A percentile compares a stretch with the other conserved stretches of the same genome.
Evolutionary conservation across 2,888 invertebrate species (phyloP).

Genomic region (Zele albiditarsus): DNA sequence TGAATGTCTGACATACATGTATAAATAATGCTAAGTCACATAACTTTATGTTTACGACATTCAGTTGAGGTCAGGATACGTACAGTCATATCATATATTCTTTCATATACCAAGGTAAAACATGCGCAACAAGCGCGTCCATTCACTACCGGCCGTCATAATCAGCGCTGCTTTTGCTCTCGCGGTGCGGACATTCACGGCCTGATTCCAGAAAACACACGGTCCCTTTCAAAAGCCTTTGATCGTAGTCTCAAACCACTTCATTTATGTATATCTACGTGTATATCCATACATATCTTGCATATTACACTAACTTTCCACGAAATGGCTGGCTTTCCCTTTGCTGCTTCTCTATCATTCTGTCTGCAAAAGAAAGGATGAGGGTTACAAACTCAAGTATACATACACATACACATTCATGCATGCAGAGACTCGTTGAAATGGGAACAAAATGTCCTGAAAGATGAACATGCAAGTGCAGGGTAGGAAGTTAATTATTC

Average conservation of each 20-base stretch:
- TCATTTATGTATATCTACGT: background rate
- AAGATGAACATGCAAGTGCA: too few relatives aligned
- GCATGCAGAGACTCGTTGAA: too few relatives aligned
- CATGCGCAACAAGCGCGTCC: conserved; percentile 62
- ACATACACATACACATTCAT: too few relatives aligned
- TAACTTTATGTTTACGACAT: background rate
- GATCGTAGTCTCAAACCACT: conserved; percentile 38
- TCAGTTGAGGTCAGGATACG: background rate
- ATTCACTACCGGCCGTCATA: conserved; percentile 58
- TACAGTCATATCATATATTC: background rate
- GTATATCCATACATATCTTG: background rate
- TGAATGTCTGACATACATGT: background rate
- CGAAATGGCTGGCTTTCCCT: too few relatives aligned
- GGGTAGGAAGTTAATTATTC: too few relatives aligned
- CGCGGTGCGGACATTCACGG: conserved; percentile 60
- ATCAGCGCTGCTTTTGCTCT: conserved; percentile 53
- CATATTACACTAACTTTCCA: conserved; percentile 1
- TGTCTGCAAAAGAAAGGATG: too few relatives aligned
- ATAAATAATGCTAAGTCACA: background rate
- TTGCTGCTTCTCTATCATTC: too few relatives aligned
- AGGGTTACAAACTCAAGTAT: too few relatives aligned
- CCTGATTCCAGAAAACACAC: conserved; percentile 69
- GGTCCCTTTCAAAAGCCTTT: conserved; percentile 59
- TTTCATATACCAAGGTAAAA: conserved; percentile 36
- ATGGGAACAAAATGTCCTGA: too few relatives aligned